Evolutionary conservation across 2,888 invertebrate species (phyloP), one percentile per base, ranked within the genome.

Genomic region (Drosophila algonquin): DNA sequence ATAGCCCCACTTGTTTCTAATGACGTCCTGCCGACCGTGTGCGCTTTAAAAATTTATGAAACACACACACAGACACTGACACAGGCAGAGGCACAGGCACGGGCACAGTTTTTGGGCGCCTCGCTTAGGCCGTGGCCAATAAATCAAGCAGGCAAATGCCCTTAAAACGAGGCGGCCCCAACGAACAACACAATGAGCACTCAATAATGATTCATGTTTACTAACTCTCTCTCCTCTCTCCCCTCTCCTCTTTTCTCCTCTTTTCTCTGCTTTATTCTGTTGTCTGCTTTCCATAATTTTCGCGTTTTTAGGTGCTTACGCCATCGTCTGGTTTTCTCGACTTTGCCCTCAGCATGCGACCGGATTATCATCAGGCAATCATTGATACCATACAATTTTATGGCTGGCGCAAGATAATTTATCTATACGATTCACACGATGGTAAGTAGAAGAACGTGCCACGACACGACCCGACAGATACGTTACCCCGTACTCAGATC

Each of bases 351-450:
- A 97, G 97, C 92, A 96, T 99, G 96, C 94, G 98, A 69, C 99
- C 99, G 40, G 97, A 98, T 93, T 98, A 98, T 93, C 97, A 98
- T 92, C 96, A 96, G 90, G 98, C 99, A 64, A 96, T 99, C 90
- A 96, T 98, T 82, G 98, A 98, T 93, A 96, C 98, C 69, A 97
- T 99, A 89, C 94, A 96, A 77, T 96, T 97, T 93, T 99, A 99
- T 93, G 96, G 94, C 67, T 97, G 96, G 96, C 94, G 94, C 83
- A 94, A 95, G 92, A 94, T 96, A 89, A 95, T 96, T 91, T 96
- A 96, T 93, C 93, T 96, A 82, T 96, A 96, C 92, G 95, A 96
- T 93, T 95, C 95, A 51, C 95, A 96, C 87, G 95, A 96, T 90
- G 96, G 96, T 96, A 92, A 94, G 94, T 94, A 86, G 45, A 16